Conservation (phyloP, 2,113 vertebrate genomes). For the Paradisaea rubra region DNA sequence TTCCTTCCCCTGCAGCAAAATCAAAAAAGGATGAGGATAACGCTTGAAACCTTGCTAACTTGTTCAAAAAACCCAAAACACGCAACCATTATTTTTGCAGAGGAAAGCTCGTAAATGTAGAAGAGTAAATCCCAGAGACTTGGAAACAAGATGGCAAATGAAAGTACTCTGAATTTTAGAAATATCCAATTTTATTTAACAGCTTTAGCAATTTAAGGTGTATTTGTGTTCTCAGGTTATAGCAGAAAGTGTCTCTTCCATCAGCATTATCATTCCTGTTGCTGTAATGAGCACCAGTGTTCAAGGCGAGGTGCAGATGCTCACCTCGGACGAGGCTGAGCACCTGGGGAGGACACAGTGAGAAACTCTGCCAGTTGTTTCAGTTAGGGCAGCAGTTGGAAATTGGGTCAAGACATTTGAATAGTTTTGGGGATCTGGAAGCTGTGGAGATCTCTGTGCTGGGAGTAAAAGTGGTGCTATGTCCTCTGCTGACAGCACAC, state of each 20-base stretch:
- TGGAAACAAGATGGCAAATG: not conserved
- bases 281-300: not conserved
- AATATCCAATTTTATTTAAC: not conserved
- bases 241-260: not conserved
- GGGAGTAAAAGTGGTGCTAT: not conserved
- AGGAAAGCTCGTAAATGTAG: not conserved
- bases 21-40: not conserved
- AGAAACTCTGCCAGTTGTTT: not conserved
- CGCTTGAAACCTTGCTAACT: not conserved
- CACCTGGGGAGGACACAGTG: not conserved
- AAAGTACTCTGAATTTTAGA: not conserved
- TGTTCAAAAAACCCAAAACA: not conserved
- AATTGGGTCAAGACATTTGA: not conserved
- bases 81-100: not conserved
- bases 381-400: not conserved
- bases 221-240: not conserved
- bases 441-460: not conserved
- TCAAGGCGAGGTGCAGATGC: not conserved
- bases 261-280: not conserved
- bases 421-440: not conserved
- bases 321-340: not conserved
- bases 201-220: not conserved
- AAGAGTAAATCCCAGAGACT: not conserved
- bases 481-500: rapidly evolving
- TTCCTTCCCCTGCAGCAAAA: not conserved